These are phyloP conservation scores for Bruchidius siliquastri DNA, from an alignment of 2,888 invertebrate genomes.

Conservation along the genomic window DNA sequence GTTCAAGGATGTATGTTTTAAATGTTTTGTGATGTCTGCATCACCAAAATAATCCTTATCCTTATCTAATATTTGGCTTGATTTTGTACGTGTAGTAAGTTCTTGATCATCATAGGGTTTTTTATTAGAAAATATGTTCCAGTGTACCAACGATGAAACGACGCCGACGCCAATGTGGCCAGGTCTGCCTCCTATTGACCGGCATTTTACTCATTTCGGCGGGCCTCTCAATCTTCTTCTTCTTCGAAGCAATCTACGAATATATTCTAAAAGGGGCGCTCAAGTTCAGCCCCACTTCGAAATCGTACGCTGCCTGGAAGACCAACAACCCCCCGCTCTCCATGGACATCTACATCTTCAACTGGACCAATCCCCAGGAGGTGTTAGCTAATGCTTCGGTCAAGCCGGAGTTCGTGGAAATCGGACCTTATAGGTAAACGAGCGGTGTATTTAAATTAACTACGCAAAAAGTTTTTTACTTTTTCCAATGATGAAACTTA, in stretches of 20 bases:
- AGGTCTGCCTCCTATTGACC: constrained; percentile 30
- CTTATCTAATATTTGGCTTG: no score
- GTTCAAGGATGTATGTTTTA: no score
- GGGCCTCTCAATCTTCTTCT: constrained; percentile 34
- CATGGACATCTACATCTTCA: constrained; percentile 42
- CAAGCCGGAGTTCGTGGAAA: constrained; percentile 55
- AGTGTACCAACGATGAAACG: constrained; percentile 26
- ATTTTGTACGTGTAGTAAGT: no score
- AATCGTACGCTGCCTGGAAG: constrained; percentile 38
- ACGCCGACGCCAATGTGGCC: constrained; percentile 26
- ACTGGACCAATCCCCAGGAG: constrained; percentile 47
- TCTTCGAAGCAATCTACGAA: constrained; percentile 35
- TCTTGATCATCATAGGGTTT: no score
- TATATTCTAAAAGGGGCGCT: constrained; percentile 31
- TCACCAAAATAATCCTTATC: no score
- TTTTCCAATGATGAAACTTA: no score
- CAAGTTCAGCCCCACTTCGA: constrained; percentile 30
- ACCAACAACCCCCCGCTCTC: constrained; percentile 40
- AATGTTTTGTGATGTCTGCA: no score
- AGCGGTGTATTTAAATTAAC: no score
- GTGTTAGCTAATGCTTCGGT: constrained; percentile 51
- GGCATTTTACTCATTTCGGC: constrained; percentile 34
- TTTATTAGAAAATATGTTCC: background rate
- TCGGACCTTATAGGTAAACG: constrained; percentile 55
- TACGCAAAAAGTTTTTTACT: background rate